These are phyloP conservation scores for Macrosiphum euphorbiae DNA, from an alignment of 2,888 invertebrate genomes.

Conservation along the genomic window DNA sequence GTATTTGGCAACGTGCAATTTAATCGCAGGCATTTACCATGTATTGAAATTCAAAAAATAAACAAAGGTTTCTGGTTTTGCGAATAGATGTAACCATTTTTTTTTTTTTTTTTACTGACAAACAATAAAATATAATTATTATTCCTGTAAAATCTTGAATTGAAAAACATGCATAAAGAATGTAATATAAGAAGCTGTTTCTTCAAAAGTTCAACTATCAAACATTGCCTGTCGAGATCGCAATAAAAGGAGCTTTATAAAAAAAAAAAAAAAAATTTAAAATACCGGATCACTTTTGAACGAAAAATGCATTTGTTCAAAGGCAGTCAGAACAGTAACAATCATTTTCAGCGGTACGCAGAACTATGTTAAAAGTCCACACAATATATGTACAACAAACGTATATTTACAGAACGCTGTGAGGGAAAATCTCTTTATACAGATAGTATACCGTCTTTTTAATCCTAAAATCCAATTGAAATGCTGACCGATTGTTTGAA, in stretches of 20 bases:
- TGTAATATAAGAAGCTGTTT: not conserved
- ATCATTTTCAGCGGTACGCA: constrained; percentile 1
- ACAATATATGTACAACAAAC: not conserved
- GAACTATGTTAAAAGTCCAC: not conserved
- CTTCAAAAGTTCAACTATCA: not conserved
- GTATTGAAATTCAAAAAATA: not conserved
- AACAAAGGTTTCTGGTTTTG: not conserved
- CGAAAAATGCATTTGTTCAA: constrained; percentile 7
- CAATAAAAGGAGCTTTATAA: constrained; percentile 3
- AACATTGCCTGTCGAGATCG: not conserved
- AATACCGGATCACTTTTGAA: constrained; percentile 19
- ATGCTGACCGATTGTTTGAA: not conserved
- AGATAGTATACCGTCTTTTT: constrained; percentile 7
- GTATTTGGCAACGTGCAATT: not conserved
- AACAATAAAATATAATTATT: not conserved
- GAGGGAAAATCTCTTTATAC: not conserved
- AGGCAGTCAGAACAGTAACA: constrained; percentile 18
- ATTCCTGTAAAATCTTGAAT: not conserved
- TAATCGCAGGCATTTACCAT: not conserved
- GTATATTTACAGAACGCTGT: not conserved
- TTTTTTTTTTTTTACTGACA: not conserved
- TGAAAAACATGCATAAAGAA: not conserved
- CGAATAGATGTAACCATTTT: not conserved
- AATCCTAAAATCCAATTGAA: not conserved
- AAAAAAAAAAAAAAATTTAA: not conserved